Conservation (phyloP, 2,797 vertebrate species). For the Labeo calbasu region DNA sequence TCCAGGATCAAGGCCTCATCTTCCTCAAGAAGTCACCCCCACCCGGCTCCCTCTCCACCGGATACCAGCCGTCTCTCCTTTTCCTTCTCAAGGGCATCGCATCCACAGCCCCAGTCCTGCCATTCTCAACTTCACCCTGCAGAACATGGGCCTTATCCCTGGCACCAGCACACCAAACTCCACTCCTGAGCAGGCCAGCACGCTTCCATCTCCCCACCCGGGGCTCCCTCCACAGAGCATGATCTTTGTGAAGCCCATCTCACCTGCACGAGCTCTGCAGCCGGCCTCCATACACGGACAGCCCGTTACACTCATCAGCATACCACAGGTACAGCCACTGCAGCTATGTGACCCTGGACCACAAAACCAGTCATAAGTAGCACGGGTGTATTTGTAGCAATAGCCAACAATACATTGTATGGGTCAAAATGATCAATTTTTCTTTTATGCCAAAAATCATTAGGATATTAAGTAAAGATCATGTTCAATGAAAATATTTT, state of each 20-base stretch:
- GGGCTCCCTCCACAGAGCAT: slow-evolving; percentile 78
- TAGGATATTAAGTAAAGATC: too few relatives aligned
- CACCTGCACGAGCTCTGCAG: slow-evolving; percentile 62
- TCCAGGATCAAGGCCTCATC: slow-evolving; percentile 70
- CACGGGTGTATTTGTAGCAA: too few relatives aligned
- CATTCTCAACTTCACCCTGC: slow-evolving; percentile 91
- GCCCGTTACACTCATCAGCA: slow-evolving; percentile 69
- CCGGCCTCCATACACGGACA: slow-evolving; percentile 65
- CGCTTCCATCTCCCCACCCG: slow-evolving; percentile 63
- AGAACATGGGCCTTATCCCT: slow-evolving; percentile 88
- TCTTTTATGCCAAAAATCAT: too few relatives aligned
- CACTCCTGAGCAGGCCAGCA: slow-evolving; percentile 65
- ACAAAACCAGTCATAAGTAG: too few relatives aligned
- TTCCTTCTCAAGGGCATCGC: slow-evolving; percentile 71
- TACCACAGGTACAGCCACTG: slow-evolving; percentile 76
- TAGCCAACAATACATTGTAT: too few relatives aligned
- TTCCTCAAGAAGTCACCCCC: slow-evolving; percentile 76
- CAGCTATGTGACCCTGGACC: not conserved
- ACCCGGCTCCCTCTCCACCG: slow-evolving; percentile 69
- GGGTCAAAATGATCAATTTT: too few relatives aligned
- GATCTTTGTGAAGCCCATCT: slow-evolving; percentile 77
- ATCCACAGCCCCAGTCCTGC: slow-evolving; percentile 83
- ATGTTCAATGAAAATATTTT: too few relatives aligned
- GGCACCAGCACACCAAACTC: slow-evolving; percentile 61
- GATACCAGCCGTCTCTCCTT: slow-evolving; percentile 74